Conservation (phyloP, 2,888 invertebrate species). For the Aproaerema taeniolella region DNA sequence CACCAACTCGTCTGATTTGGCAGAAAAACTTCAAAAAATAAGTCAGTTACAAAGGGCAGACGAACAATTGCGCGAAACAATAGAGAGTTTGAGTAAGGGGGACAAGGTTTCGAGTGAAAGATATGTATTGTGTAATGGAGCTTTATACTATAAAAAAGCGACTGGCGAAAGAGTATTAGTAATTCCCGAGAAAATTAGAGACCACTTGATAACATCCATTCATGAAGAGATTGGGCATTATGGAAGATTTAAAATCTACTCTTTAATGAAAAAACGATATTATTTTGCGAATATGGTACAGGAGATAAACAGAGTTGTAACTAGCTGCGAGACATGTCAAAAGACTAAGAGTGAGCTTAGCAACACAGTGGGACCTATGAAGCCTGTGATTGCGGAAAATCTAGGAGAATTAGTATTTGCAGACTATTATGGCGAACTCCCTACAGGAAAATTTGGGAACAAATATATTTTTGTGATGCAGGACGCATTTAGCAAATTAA, state of each 20-base stretch:
- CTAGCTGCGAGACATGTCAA: conserved; percentile 22
- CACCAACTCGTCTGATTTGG: neutral
- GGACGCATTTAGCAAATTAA: conserved; percentile 22
- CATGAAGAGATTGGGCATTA: conserved; percentile 26
- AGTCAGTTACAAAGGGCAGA: conserved; percentile 9
- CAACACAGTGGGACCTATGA: conserved; percentile 14
- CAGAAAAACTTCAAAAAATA: no score
- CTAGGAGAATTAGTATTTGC: conserved; percentile 16
- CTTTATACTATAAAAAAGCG: no score
- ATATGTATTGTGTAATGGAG: neutral
- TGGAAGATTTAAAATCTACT: conserved; percentile 20
- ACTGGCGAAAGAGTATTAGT: no score
- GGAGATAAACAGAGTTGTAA: conserved; percentile 13
- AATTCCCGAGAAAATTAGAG: conserved; percentile 8
- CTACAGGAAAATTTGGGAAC: conserved; percentile 17
- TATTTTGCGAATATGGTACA: conserved; percentile 19
- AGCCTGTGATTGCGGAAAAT: neutral
- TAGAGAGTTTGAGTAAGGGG: neutral
- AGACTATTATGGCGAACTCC: conserved; percentile 21
- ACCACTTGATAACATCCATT: conserved; percentile 13
- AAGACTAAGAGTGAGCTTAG: conserved; percentile 15
- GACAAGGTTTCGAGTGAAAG: neutral
- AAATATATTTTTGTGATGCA: conserved; percentile 20
- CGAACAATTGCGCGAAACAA: neutral
- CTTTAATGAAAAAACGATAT: conserved; percentile 20